Evolutionary conservation across 1,140 invertebrate genomes (phyloP).

Genomic region (Whitmania pigra): DNA sequence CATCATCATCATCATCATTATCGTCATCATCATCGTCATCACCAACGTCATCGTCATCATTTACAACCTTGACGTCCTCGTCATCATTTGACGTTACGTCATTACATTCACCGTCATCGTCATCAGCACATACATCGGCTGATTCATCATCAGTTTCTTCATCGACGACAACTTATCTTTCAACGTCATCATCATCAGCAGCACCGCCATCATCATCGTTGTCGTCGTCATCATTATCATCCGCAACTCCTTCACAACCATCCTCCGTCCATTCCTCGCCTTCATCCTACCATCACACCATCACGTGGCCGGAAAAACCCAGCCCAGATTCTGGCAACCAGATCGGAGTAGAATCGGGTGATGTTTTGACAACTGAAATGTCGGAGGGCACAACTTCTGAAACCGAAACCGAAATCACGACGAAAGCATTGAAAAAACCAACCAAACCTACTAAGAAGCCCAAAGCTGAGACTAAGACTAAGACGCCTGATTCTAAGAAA

Average conservation of each 20-base stretch:
- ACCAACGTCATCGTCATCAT: background rate
- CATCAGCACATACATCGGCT: background rate
- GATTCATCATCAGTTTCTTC: background rate
- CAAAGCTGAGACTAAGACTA: no score
- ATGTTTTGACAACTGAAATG: background rate
- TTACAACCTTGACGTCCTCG: background rate
- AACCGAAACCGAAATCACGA: background rate
- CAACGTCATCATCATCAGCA: background rate
- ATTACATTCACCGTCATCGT: conserved; percentile 2
- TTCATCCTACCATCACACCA: conserved; percentile 5
- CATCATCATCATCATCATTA: background rate
- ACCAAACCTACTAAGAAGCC: background rate
- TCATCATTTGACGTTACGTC: background rate
- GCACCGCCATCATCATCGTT: background rate
- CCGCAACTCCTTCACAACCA: background rate
- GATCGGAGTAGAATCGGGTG: background rate
- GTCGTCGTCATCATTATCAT: background rate
- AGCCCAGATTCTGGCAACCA: background rate
- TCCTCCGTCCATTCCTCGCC: background rate
- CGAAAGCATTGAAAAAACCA: background rate
- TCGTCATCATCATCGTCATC: conserved; percentile 11
- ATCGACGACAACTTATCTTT: background rate
- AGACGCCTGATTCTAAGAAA: no score
- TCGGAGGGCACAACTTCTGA: background rate
- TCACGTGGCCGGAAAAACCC: background rate